Conservation (phyloP, 1,140 invertebrate genomes). For the Trichonephila inaurata region DNA sequence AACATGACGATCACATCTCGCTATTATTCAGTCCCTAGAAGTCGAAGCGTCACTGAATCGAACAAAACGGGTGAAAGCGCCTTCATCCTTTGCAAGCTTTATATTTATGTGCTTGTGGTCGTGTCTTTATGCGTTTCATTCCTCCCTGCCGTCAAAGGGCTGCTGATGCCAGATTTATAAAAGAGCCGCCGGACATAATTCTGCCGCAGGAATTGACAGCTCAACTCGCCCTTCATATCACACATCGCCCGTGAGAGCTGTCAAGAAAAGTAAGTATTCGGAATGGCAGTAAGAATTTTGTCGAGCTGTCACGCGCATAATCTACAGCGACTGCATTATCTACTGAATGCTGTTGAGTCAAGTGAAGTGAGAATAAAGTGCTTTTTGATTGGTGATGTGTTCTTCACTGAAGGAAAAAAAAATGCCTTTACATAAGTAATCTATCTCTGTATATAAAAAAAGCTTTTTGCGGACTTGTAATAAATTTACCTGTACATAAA, state of each 20-base stretch:
- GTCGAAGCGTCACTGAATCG: neutral
- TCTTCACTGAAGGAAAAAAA: too few species aligned
- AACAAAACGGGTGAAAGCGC: neutral
- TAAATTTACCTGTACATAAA: too few species aligned
- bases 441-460: too few species aligned
- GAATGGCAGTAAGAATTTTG: neutral
- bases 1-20: constrained; percentile 17
- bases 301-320: too few species aligned
- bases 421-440: too few species aligned
- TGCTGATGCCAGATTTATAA: constrained; percentile 24
- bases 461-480: too few species aligned
- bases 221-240: neutral
- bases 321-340: too few species aligned
- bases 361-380: too few species aligned
- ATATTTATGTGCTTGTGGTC: neutral
- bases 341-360: too few species aligned
- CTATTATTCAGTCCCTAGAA: constrained; percentile 14
- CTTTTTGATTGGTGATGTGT: too few species aligned
- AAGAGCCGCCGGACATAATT: neutral
- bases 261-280: constrained; percentile 6
- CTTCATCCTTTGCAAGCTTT: neutral
- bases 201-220: neutral
- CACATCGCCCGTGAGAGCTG: neutral
- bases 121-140: neutral
- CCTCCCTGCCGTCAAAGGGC: neutral